These are phyloP conservation scores for Gadus chalcogrammus DNA, from an alignment of 2,113 vertebrate species.

Conservation along the genomic window DNA sequence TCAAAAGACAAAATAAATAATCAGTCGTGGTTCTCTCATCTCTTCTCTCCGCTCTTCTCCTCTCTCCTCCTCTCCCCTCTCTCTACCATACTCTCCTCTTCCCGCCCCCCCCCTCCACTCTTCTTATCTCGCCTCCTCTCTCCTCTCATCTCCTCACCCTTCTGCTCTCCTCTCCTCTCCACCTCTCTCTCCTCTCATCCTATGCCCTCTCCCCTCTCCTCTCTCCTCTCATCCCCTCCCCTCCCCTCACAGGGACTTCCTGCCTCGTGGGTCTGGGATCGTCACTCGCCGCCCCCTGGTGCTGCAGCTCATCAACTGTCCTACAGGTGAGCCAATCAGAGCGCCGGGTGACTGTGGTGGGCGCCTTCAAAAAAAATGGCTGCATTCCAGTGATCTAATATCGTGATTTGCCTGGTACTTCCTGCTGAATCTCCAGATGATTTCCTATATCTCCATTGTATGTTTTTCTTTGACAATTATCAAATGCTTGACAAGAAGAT, in stretches of 20 bases:
- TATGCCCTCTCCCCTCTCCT: not conserved
- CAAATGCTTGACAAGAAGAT: no score
- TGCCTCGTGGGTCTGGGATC: constrained; percentile 93
- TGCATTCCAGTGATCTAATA: no score
- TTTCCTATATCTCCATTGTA: no score
- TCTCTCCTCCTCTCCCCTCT: not conserved
- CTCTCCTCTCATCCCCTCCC: not conserved
- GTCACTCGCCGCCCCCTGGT: constrained; percentile 92
- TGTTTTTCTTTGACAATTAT: no score
- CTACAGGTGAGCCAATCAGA: constrained; percentile 77
- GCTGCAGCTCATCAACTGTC: constrained; percentile 86
- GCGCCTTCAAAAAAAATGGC: no score
- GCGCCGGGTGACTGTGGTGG: no score
- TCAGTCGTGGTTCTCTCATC: not conserved
- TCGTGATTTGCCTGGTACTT: no score
- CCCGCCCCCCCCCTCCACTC: no score
- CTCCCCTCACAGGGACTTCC: constrained; percentile 81
- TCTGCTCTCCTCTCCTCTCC: constrained; percentile 7
- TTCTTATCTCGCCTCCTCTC: not conserved
- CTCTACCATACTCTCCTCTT: constrained; percentile 1
- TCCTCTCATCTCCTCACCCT: no score
- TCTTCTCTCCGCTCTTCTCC: not conserved
- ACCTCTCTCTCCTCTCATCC: not conserved
- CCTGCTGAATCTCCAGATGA: no score
- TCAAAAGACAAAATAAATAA: no score